Evolutionary conservation across 2,888 invertebrate species (phyloP), one percentile per base, ranked within the genome.

Genomic region (Eupithecia insigniata): DNA sequence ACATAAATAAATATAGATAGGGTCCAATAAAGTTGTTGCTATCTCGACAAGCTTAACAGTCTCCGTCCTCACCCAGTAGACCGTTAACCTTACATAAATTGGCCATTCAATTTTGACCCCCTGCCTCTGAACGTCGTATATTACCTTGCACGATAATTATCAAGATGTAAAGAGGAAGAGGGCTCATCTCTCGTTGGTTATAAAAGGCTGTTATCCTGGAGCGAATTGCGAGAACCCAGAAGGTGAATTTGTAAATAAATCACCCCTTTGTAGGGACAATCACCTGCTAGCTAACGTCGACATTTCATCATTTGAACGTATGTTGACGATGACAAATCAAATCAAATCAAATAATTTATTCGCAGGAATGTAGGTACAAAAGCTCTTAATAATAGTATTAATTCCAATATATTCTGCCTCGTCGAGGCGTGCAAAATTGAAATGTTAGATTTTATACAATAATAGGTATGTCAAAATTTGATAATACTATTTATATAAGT

Each of bases 201-300:
- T 82, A 67, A n/a, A n/a, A 65, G 80, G 76, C 80, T 81, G 82
- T 83, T 84, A 83, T 84, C 80, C 81, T 82, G 68, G 83, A 81
- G 83, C 76, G 76, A 77, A 79, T 80, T 76, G 74, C 81, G 78
- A 75, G 80, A 80, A 79, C 81, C 78, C 80, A 77, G 79, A 82
- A 84, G 85, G 85, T 86, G 81, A 88, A 84, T 84, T 80, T 81
- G 79, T 84, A 86, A 87, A 90, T 90, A 91, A 90, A 91, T 91
- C 89, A 87, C 84, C 82, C 83, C 80, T 87, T 83, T 61, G 82
- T 84, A 81, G 81, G 87, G 85, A 84, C 87, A 80, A 90, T 91
- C 89, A 89, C 89, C 90, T 88, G 86, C 83, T 82, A 79, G 83
- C 79, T 80, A 85, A 81, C 71, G 67, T 72, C 32, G 26, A 66